Base-by-base conservation (phyloP, 2,797 vertebrate species). In the Xenops minutus region DNA sequence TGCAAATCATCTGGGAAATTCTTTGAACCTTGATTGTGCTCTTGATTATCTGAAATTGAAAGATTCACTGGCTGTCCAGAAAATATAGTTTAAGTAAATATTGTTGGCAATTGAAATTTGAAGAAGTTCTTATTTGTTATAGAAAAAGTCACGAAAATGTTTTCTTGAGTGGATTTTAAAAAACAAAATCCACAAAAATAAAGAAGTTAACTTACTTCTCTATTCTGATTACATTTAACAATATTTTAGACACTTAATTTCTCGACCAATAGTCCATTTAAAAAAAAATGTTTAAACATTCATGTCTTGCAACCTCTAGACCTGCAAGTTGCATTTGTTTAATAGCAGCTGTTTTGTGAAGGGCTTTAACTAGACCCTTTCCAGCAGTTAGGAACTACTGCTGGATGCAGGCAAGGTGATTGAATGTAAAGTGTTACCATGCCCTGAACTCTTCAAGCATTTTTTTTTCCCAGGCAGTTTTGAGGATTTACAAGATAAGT, bases 91-190 rank as follows among this genome's bases (percentile, higher is more conserved):
- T 18, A 19, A 68, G 10, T 80, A 21, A 84, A 81, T 88, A 44
- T 7, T 66, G 2, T 44, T 91, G 32, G 14, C 21, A 78, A 4
- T 46, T 86, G 19, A 49, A 69, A 72, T 80, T 55, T 73, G 7
- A 84, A 16, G 41, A 64, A 66, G 59, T 68, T 68, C 2, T 30
- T 58, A 7, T 29, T 88, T 77, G 7, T 62, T 4, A 12, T 66
- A 52, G 48, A 68, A 62, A 16, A 36, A 41, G 7, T 64, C 14
- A 8, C 2, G 8, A 27, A 69, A 27, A 3, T 2, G 0, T 2
- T 71, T 82, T 88, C 66, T 61, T 34, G 6, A 69, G 41, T 19
- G 19, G 1, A 2, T 67, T 77, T 80, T 74, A 27, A 36, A 52
- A 79, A 69, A 22, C 8, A 78, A 58, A 54, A 48, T 1, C 7